Base-by-base conservation (phyloP, 2,113 vertebrate genomes). In the Ginglymostoma cirratum region DNA sequence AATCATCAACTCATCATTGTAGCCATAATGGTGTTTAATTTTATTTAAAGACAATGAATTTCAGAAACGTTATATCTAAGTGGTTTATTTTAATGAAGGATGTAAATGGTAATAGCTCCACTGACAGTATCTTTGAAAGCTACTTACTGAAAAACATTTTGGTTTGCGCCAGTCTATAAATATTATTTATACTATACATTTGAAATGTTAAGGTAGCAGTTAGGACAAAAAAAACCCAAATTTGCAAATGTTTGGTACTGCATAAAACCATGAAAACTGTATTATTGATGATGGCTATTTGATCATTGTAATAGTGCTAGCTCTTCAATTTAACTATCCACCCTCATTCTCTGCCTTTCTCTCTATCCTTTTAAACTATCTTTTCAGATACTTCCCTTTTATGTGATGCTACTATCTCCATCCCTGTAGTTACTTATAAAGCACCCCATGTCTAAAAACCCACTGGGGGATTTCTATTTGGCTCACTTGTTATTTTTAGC, bases 51-150 rank as follows among this genome's bases (percentile, higher is more conserved):
- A 48, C 66, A 72, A 72, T 48, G 66, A 95, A 70, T 69, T 69
- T 24, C 65, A 69, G 65, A 94, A 34, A 69, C 61, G 48, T 69
- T 95, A 92, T 19, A 66, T 92, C 89, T 38, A 92, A 92, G 89
- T 92, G 34, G 65, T 92, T 72, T 95, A 48, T 45, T 45, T 95
- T 21, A 48, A 95, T 95, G 27, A 6, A 70, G 45, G 45, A 94
- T 23, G 12, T 69, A 19, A 67, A 67, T 23, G 61, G 61, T 87
- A 38, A 38, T 65, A 94, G 34, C 65, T 94, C 14, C 14, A 42
- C 38, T 94, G 66, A 87, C 21, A 87, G 42, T 21, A 95, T 95
- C 42, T 65, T 95, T 94, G 48, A 48, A 95, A 95, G 45, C 67
- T 30, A 48, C 66, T 94, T 72, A 48, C 38, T 48, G 66, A 95